Base-by-base conservation (phyloP, 2,888 invertebrate genomes). In the Congeria kusceri region DNA sequence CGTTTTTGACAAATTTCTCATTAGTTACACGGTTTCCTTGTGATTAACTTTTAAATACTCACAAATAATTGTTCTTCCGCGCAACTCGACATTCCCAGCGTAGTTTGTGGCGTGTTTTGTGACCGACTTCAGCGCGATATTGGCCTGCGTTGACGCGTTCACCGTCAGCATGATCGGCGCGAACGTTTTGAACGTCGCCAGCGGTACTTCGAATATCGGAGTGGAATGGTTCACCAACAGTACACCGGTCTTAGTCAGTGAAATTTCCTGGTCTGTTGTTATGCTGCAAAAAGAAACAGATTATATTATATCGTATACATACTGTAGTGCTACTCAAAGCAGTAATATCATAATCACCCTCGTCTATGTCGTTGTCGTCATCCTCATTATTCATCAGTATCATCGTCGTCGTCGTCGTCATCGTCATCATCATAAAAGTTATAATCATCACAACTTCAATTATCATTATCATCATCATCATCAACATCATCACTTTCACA, bases 111-210 rank as follows among this genome's bases (percentile, higher is more conserved):
- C 67, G 13, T 62, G 39, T 25, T 67, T 77, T 0, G 74, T 75
- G 3, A 58, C 61, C 15, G 81, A 58, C n/a, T 67, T 77, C 39
- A 81, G 32, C n/a, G 58, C 70, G 11, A 77, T 49, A 44, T 81
- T 81, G 3, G 77, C 68, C 64, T 81, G 81, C 23, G 70, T 74
- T 23, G 70, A 62, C 32, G 67, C 77, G 56, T 61, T 59, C 25
- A 81, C 81, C 9, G 74, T 77, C 15, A 81, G 59, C 28, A 74
- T 29, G 28, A 81, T 70, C 3, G 81, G 81, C 11, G 73, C 64
- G 15, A 77, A 68, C 9, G 70, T 64, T 18, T 61, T 71, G 29
- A 81, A 77, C 28, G 71, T 74, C 13, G 78, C 78, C 18, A 78
- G 32, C 27, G 74, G 77, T 15, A 77, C 74, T 59, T 81, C 74